Base-by-base conservation (phyloP, 1,140 invertebrate species). In the Tetragnatha versicolor region DNA sequence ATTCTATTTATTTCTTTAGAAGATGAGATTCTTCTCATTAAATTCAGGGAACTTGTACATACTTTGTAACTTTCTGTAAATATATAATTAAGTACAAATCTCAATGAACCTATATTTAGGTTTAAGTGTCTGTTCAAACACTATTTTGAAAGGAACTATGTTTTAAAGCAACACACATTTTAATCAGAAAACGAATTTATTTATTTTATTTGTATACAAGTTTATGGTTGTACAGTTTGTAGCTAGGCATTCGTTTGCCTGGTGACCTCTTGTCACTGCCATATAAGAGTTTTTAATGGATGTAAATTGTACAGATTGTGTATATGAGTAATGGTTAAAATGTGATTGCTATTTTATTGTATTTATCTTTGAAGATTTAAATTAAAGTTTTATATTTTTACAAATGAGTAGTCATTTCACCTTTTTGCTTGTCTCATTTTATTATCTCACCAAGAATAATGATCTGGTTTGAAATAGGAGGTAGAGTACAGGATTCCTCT, bases 361-460 rank as follows among this genome's bases (percentile, higher is more conserved):
- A 60, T 60, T 37, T 60, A 49, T 73, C 53, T 53, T 35, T 35
- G 39, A 27, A 25, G n/a, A 42, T 25, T 42, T 70, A 55, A 70
- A 70, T 73, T 73, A 73, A 73, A 72, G 35, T 73, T 73, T 70
- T 73, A 73, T 73, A 60, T 73, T 73, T 73, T 73, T 60, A 12
- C 9, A 22, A 49, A 3, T 47, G 25, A n/a, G 47, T 47, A 49
- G 22, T 49, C 17, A n/a, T 49, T 68, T 63, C 35, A 84, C 78
- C 73, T 31, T 14, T n/a, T 25, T 81, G 31, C 3, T 9, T 27
- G 22, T 9, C 29, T 55, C 17, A n/a, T 10, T 55, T 10, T 22
- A n/a, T n/a, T n/a, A n/a, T n/a, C n/a, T n/a, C n/a, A n/a, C n/a
- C n/a, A n/a, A n/a, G n/a, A n/a, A n/a, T n/a, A n/a, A n/a, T n/a